Conservation (phyloP, 2,888 invertebrate species). For the Diadromus collaris region DNA sequence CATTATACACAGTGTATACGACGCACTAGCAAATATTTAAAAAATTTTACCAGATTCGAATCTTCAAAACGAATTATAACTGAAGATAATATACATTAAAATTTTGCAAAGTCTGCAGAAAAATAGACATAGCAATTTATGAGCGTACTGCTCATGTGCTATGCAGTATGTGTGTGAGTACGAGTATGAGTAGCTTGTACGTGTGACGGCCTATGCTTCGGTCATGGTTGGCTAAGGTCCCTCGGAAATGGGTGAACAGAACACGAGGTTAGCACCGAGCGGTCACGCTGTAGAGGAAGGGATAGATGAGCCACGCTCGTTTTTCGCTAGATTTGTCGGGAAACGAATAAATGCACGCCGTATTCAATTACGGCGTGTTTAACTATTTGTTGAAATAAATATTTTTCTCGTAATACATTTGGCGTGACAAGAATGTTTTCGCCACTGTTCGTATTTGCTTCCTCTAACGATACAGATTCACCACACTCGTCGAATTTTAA, state of each 20-base stretch:
- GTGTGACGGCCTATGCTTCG: slow-evolving; percentile 61
- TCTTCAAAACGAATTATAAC: no score
- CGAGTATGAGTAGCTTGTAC: slow-evolving; percentile 30
- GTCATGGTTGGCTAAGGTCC: slow-evolving; percentile 78
- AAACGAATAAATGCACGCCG: background rate
- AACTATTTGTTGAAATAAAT: no score
- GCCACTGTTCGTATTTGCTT: no score
- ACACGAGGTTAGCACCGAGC: slow-evolving; percentile 69
- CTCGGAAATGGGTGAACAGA: slow-evolving; percentile 79
- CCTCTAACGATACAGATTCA: no score
- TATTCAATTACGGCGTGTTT: background rate
- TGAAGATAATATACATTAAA: no score
- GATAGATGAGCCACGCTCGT: slow-evolving; percentile 56
- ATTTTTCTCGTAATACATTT: no score
- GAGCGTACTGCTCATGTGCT: background rate
- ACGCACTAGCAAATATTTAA: no score
- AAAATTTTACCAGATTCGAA: no score
- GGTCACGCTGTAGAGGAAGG: slow-evolving; percentile 71
- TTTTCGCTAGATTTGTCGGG: slow-evolving; percentile 41
- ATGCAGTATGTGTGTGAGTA: background rate
- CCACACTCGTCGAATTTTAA: slow-evolving; percentile 37
- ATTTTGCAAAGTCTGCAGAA: background rate
- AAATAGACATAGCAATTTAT: background rate
- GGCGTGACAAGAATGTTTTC: background rate
- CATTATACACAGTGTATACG: slow-evolving; percentile 10